Percentiles rank a stretch among this genome's conserved stretches.
Evolutionary conservation across 2,888 invertebrate species (phyloP).

Genomic region (Limnephilus lunatus): DNA sequence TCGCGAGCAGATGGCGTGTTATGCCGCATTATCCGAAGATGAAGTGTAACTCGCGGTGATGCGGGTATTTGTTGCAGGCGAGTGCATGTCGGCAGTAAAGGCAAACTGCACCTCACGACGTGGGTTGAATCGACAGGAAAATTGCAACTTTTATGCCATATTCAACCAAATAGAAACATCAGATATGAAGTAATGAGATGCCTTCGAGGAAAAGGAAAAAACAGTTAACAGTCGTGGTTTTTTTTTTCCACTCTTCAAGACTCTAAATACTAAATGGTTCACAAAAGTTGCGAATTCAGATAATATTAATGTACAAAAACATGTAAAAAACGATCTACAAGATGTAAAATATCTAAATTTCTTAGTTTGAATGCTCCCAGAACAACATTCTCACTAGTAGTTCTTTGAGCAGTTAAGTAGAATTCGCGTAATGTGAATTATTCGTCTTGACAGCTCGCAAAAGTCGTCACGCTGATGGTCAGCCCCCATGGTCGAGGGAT

Average conservation of each 20-base stretch:
- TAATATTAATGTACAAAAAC: background rate
- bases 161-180: background rate
- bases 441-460: too few species aligned
- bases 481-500: too few species aligned
- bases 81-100: background rate
- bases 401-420: too few species aligned
- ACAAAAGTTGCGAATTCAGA: background rate
- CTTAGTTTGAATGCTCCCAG: background rate
- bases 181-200: background rate
- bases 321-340: background rate
- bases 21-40: background rate
- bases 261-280: background rate
- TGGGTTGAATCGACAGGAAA: background rate
- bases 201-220: background rate
- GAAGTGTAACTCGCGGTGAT: background rate
- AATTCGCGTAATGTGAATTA: too few species aligned
- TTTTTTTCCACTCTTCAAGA: background rate
- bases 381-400: too few species aligned
- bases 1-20: background rate
- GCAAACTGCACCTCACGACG: background rate
- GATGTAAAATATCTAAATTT: background rate
- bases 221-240: background rate
- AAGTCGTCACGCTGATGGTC: too few species aligned
- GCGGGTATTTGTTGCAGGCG: background rate
- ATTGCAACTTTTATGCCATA: background rate